Evolutionary conservation across 2,797 vertebrate species (phyloP), one percentile per base, ranked within the genome.

Genomic region (Fundulus diaphanus): DNA sequence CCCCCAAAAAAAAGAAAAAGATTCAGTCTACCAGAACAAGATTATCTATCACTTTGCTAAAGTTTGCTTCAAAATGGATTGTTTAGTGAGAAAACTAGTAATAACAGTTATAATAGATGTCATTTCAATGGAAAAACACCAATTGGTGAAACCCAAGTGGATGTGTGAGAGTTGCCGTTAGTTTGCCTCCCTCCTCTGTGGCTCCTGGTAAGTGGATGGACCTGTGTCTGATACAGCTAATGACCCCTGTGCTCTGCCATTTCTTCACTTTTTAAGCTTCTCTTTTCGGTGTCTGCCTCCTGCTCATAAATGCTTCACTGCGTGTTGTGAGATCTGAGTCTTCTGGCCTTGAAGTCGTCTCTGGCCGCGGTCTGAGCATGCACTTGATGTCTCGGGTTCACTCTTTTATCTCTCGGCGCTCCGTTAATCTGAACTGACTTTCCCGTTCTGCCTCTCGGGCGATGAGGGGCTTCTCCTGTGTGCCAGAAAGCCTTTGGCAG

Each of bases 341-440:
- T 92, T 91, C 82, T 35, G 70, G 79, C 89, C 92, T 92, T 93
- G 90, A 92, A 92, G 90, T 90, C 69, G 85, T 90, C 88, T 90
- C 63, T 79, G 66, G 89, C 85, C 49, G 84, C 88, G 87, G 81
- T 88, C 89, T 88, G 86, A 86, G 87, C 74, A 81, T 87, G 81
- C 82, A 77, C 89, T 89, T 78, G 79, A 91, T 90, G 87, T 89
- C 88, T 94, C 89, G 87, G 79, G 80, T 88, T 86, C 79, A 73
- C 68, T 51, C 87, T 92, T 92, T 91, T 86, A 92, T 91, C 91
- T 87, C 77, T 20, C 22, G 56, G 71, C 27, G 31, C 78, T 80
- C 83, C 57, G 73, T 90, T 93, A 90, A 93, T 92, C 88, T 78
- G 82, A 73, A 84, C 87, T 68, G 87, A 88, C 87, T 89, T 68